Base-by-base conservation (phyloP, 2,797 vertebrate genomes). In the Neosilurus mollespiculum region DNA sequence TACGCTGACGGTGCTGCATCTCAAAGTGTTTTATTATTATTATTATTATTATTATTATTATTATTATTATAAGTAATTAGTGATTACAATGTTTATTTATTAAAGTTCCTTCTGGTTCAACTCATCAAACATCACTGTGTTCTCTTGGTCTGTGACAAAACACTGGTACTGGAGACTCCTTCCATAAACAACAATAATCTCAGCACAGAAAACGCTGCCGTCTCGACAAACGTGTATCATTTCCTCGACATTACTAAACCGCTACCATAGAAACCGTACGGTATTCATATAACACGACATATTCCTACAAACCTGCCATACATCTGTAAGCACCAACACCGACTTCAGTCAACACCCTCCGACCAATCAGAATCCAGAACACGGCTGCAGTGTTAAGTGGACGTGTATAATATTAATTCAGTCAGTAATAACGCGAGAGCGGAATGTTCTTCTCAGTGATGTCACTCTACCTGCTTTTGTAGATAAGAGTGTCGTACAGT, bases 321-420 rank as follows among this genome's bases (percentile, higher is more conserved):
- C 37, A 43, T 43, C 37, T 43, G 37, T 43, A 43, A 43, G 37
- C 37, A 43, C 37, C 37, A 43, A 6, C 6, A 43, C 37, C 6
- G 6, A 43, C 37, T n/a, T n/a, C 2, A 15, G 16, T 72, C 12
- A 8, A 24, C 22, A 8, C 15, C 9, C 2, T 30, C 72, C 10
- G 72, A 75, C 72, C 72, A 75, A 77, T 77, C 75, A 43, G 75
- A 59, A 59, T 59, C 10, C 54, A 76, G 73, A 56, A 53, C 12
- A 8, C 22, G 9, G 7, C 24, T 16, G 7, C 12, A 53, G 22
- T 24, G 12, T 26, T 14, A 58, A 4, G 14, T n/a, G n/a, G n/a
- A n/a, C n/a, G n/a, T n/a, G n/a, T n/a, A 58, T 16, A 11, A 43
- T 43, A 43, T 6, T 43, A 43, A 43, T 43, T 43, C 37, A 43